phyloP scores from a whole-genome alignment of 2,888 invertebrate genomes.

The Coenonympha arcania region DNA sequence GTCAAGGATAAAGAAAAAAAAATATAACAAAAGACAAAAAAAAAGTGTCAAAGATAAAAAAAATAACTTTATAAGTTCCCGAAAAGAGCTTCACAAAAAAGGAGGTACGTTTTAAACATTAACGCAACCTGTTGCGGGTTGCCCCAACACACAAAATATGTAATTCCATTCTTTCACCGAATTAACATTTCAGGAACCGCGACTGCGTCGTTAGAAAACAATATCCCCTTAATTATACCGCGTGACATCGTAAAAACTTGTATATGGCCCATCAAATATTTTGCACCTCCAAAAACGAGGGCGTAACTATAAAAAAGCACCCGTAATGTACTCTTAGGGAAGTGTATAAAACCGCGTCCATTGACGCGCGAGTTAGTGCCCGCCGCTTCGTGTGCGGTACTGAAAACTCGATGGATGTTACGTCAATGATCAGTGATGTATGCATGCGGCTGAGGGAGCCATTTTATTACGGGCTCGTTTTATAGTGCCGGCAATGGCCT shows the following conservation, averaged over 20 bases:
- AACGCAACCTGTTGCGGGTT: too few relatives aligned
- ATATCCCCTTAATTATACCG: slow-evolving; percentile 55
- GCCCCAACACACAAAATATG: not conserved
- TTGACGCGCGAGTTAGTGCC: slow-evolving; percentile 23
- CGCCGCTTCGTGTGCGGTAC: slow-evolving; percentile 13
- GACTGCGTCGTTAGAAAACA: slow-evolving; percentile 33
- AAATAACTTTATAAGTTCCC: too few relatives aligned
- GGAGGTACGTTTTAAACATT: too few relatives aligned
- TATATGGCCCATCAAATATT: slow-evolving; percentile 58
- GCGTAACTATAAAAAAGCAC: slow-evolving; percentile 30
- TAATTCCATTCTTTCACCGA: not conserved
- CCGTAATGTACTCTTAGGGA: slow-evolving; percentile 18
- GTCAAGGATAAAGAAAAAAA: too few relatives aligned
- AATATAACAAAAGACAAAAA: too few relatives aligned
- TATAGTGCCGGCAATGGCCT: slow-evolving; percentile 61
- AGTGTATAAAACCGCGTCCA: slow-evolving; percentile 23
- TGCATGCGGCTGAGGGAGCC: slow-evolving; percentile 54
- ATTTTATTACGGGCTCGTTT: slow-evolving; percentile 60
- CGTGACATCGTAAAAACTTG: slow-evolving; percentile 49
- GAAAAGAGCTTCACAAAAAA: too few relatives aligned
- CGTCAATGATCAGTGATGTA: slow-evolving; percentile 62
- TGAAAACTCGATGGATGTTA: slow-evolving; percentile 27
- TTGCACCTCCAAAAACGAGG: slow-evolving; percentile 40
- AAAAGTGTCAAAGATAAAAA: too few relatives aligned
- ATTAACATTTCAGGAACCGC: slow-evolving; percentile 11